Conservation (phyloP, 2,797 vertebrate genomes). For the Echiichthys vipera region DNA sequence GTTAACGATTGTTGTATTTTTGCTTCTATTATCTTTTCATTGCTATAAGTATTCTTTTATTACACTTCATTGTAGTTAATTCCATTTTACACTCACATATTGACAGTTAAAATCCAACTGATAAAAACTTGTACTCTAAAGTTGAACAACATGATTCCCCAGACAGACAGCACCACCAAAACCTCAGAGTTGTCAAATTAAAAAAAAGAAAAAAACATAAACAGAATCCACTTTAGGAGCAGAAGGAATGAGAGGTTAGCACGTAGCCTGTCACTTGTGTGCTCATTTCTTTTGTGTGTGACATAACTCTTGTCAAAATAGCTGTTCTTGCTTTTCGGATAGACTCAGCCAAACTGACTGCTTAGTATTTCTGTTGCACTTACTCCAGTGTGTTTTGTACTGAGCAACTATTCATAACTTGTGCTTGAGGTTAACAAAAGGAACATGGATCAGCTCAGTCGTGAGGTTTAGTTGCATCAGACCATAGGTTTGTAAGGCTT, state of each 20-base stretch:
- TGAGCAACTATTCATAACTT: conserved; percentile 39
- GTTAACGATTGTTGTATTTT: neutral
- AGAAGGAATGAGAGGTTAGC: conserved; percentile 19
- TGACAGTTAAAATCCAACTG: neutral
- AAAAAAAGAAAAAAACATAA: conserved; percentile 46
- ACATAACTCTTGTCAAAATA: conserved; percentile 39
- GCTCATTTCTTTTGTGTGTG: conserved; percentile 26
- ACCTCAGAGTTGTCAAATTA: conserved; percentile 50
- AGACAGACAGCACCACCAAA: conserved; percentile 11
- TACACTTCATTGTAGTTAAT: neutral
- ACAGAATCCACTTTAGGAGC: conserved; percentile 12
- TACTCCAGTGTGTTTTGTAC: conserved; percentile 14
- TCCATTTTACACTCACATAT: conserved; percentile 8
- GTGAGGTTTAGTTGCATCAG: conserved; percentile 6
- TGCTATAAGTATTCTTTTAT: neutral
- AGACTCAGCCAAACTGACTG: conserved; percentile 19
- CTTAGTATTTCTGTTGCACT: conserved; percentile 28
- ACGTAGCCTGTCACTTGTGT: conserved; percentile 37
- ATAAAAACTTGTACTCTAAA: conserved; percentile 9
- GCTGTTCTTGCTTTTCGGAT: conserved; percentile 7
- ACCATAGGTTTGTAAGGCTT: neutral
- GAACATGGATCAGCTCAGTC: conserved; percentile 2
- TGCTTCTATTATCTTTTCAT: neutral
- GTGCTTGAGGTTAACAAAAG: conserved; percentile 19
- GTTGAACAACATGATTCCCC: neutral